phyloP scores from a whole-genome alignment of 2,888 invertebrate genomes.

The Cataglyphis altisquamis region DNA sequence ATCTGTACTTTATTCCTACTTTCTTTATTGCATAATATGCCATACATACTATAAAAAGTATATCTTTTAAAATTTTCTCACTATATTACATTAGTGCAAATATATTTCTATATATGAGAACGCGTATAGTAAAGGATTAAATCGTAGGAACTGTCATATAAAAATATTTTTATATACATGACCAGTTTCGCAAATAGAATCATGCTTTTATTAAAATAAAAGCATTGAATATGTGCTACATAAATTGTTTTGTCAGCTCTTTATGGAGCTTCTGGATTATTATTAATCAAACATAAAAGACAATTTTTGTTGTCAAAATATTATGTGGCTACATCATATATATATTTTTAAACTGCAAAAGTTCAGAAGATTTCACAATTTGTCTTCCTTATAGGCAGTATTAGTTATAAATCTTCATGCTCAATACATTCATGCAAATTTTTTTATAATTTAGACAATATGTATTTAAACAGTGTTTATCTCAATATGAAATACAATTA shows the following conservation, averaged over 20 bases:
- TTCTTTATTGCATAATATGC: constrained; percentile 5
- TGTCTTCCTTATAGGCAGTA: constrained; percentile 2
- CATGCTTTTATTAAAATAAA: constrained; percentile 11
- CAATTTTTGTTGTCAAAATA: neutral
- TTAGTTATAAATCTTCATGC: constrained; percentile 10
- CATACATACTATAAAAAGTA: neutral
- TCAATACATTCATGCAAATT: neutral
- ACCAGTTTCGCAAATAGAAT: constrained; percentile 28
- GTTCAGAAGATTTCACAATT: neutral
- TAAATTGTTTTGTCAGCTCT: constrained; percentile 11
- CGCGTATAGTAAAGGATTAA: constrained; percentile 1
- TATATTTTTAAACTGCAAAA: neutral
- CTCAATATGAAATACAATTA: neutral
- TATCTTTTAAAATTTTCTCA: constrained; percentile 17
- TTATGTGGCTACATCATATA: constrained; percentile 8
- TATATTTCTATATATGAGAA: constrained; percentile 8
- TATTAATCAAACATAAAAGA: constrained; percentile 13
- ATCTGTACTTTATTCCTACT: neutral
- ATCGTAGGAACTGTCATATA: constrained; percentile 40
- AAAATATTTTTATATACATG: constrained; percentile 42
- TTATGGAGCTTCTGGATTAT: neutral
- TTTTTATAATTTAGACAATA: neutral
- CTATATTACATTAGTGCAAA: neutral
- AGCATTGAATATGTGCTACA: neutral
- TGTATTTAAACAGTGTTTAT: neutral